Conservation (phyloP, 2,888 invertebrate genomes). For the Psylliodes chrysocephalus region DNA sequence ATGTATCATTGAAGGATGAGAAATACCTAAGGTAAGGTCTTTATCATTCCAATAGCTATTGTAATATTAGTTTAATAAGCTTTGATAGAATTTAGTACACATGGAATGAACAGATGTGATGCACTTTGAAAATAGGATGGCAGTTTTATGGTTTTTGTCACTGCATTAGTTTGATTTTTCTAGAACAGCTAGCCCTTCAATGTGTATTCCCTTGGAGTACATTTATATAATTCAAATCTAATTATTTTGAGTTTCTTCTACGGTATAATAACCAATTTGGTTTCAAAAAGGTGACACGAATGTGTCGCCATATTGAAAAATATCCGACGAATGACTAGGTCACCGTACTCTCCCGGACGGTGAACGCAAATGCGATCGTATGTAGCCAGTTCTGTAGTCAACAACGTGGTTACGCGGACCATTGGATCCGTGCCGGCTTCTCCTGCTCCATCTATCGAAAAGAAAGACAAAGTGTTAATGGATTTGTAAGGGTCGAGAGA, state of each 20-base stretch:
- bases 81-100: no score
- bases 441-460: constrained; percentile 83
- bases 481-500: background rate
- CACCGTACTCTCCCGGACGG: constrained; percentile 94
- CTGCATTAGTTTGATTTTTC: no score
- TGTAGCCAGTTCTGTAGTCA: constrained; percentile 88
- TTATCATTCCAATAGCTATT: no score
- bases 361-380: constrained; percentile 90
- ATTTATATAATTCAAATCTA: background rate
- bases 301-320: constrained; percentile 17
- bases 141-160: no score
- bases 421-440: constrained; percentile 70
- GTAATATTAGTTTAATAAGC: no score
- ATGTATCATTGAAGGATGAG: no score
- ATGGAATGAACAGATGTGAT: no score
- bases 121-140: no score
- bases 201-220: no score
- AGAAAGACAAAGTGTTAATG: constrained; percentile 10
- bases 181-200: no score
- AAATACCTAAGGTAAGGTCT: no score
- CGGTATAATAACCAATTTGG: background rate
- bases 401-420: constrained; percentile 73
- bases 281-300: constrained; percentile 24
- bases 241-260: background rate
- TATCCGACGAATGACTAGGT: constrained; percentile 63